Percentiles rank a stretch among this genome's conserved stretches.
These are phyloP conservation scores for Drosophila obscura DNA, from an alignment of 1,140 invertebrate genomes.

Conservation along the genomic window DNA sequence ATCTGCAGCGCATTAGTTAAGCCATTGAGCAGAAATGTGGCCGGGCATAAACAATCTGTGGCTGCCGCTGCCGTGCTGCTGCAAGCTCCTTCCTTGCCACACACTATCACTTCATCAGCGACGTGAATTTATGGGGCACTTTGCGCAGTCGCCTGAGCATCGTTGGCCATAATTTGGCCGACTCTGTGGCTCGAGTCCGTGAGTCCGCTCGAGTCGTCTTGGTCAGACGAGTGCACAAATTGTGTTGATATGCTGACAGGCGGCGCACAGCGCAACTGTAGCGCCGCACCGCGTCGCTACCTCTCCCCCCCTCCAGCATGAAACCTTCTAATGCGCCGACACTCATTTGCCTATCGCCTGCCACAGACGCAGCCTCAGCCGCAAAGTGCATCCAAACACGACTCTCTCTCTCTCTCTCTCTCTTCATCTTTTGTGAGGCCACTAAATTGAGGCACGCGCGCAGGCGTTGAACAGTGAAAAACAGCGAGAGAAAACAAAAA, in stretches of 20 bases:
- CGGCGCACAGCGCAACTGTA: conserved; percentile 59
- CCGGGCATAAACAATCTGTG: conserved; percentile 70
- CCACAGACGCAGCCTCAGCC: conserved; percentile 1
- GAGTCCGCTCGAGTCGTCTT: conserved; percentile 14
- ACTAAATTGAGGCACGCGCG: conserved; percentile 81
- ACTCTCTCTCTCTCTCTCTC: conserved; percentile 1
- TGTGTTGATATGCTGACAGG: conserved; percentile 80
- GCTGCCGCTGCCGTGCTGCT: conserved; percentile 27
- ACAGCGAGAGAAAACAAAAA: conserved; percentile 36
- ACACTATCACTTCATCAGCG: conserved; percentile 79
- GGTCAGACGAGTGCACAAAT: conserved; percentile 76
- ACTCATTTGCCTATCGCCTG: conserved; percentile 76
- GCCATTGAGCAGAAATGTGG: conserved; percentile 74
- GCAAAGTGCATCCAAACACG: conserved; percentile 62
- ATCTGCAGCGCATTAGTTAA: conserved; percentile 73
- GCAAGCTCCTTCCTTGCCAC: conserved; percentile 26
- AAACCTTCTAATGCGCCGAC: conserved; percentile 64
- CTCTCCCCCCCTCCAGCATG: background rate
- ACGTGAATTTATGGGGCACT: conserved; percentile 82
- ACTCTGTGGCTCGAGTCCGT: background rate
- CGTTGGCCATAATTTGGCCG: conserved; percentile 76
- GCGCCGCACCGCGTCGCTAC: too few relatives aligned
- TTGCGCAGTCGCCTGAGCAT: conserved; percentile 74
- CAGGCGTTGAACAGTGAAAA: conserved; percentile 65
- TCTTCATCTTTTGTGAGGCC: conserved; percentile 4